Evolutionary conservation across 1,140 invertebrate species (phyloP).

Genomic region (Zaprionus tsacasi): DNA sequence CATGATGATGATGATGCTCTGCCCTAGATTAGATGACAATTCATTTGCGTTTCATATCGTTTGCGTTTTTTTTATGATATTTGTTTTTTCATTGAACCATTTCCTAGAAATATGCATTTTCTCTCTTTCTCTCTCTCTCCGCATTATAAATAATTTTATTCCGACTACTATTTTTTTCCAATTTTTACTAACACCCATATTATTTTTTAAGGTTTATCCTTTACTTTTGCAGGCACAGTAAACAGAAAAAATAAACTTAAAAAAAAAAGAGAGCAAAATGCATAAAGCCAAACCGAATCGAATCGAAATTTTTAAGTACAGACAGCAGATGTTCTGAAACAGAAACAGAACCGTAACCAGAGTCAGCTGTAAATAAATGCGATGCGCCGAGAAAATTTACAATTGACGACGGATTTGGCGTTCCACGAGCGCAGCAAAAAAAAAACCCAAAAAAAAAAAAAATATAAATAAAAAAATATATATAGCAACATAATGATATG

Average conservation of each 20-base stretch:
- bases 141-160: constrained; percentile 79
- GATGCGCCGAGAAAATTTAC: constrained; percentile 69
- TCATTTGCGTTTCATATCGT: constrained; percentile 3
- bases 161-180: constrained; percentile 83
- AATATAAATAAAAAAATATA: constrained; percentile 39
- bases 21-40: constrained; percentile 9
- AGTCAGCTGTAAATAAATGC: constrained; percentile 78
- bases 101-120: neutral
- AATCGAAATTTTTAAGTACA: constrained; percentile 71
- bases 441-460: constrained; percentile 22
- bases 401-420: constrained; percentile 68
- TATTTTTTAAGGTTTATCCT: constrained; percentile 85
- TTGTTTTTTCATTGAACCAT: neutral
- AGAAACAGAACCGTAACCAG: constrained; percentile 56
- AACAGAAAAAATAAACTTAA: constrained; percentile 54
- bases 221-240: constrained; percentile 84
- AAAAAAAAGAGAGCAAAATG: constrained; percentile 37
- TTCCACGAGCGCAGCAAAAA: constrained; percentile 61
- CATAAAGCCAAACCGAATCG: constrained; percentile 48
- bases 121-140: constrained; percentile 10
- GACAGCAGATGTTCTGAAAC: constrained; percentile 73
- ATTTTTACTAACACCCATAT: constrained; percentile 84
- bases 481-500: constrained; percentile 45
- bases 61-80: neutral
- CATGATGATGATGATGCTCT: constrained; percentile 9